Evolutionary conservation across 2,113 vertebrate species (phyloP).

Genomic region (Cervus canadensis): DNA sequence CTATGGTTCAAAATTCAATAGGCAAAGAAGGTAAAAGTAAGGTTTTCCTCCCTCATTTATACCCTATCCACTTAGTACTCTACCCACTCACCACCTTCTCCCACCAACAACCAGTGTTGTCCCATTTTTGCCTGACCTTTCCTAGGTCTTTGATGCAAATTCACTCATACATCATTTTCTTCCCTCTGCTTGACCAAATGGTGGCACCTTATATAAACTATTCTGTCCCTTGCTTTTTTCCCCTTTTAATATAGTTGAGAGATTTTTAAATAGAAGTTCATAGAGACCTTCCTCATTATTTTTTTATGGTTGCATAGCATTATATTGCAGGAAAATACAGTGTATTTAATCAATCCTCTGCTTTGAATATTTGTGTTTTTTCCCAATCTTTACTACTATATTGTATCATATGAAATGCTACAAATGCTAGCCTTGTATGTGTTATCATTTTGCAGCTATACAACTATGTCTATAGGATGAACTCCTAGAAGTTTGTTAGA

Average conservation of each 20-base stretch:
- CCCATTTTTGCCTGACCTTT: neutral
- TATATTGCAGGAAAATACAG: neutral
- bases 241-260: neutral
- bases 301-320: neutral
- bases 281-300: neutral
- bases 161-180: neutral
- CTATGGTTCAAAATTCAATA: neutral
- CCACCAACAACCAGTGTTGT: neutral
- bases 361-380: neutral
- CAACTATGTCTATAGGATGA: neutral
- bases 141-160: neutral
- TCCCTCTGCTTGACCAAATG: neutral
- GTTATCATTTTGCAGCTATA: neutral
- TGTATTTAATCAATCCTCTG: neutral
- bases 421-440: neutral
- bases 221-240: neutral
- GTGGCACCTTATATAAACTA: neutral
- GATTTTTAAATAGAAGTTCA: neutral
- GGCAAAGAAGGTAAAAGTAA: neutral
- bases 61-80: neutral
- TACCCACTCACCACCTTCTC: accelerated
- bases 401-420: neutral
- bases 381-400: neutral
- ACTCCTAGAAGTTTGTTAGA: neutral
- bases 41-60: neutral